phyloP scores from a whole-genome alignment of 92 coral and sea anemone genomes.

The Bergia puertoricense region DNA sequence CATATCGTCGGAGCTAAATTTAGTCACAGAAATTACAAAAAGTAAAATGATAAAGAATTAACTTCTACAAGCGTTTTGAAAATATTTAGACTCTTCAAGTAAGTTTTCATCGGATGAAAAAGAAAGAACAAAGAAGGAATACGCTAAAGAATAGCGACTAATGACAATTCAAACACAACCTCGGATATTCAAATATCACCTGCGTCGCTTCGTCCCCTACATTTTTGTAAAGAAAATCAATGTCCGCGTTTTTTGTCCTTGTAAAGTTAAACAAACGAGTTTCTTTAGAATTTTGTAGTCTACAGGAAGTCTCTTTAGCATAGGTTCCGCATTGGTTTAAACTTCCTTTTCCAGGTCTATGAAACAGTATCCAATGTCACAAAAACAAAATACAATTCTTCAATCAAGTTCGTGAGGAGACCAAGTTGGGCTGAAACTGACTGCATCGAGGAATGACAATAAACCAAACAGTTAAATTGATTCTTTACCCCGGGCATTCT shows the following conservation, averaged over 20 bases:
- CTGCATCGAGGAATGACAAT: constrained; percentile 17
- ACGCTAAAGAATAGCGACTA: constrained; percentile 35
- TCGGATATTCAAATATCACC: constrained; percentile 45
- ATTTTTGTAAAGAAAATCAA: constrained; percentile 38
- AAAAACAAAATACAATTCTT: constrained; percentile 19
- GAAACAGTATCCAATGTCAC: constrained; percentile 42
- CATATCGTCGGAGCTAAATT: neutral
- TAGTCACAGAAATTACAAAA: constrained; percentile 11
- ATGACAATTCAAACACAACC: constrained; percentile 33
- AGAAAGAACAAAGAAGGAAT: constrained; percentile 22
- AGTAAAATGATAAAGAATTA: constrained; percentile 2
- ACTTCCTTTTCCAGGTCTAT: constrained; percentile 31
- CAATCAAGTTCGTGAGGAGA: neutral
- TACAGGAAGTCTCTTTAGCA: constrained; percentile 22
- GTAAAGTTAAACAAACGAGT: constrained; percentile 24
- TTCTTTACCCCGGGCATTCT: constrained; percentile 24
- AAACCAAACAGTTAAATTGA: constrained; percentile 10
- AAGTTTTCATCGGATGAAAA: constrained; percentile 20
- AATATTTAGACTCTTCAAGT: neutral
- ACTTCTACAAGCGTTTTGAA: neutral
- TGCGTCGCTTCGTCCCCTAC: constrained; percentile 31
- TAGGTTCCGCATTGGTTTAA: constrained; percentile 22
- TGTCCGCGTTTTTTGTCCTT: constrained; percentile 25
- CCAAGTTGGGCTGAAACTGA: neutral
- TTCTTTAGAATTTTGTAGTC: constrained; percentile 26